Evolutionary conservation across 2,797 vertebrate genomes (phyloP).

Genomic region (Arnoldichthys spilopterus): DNA sequence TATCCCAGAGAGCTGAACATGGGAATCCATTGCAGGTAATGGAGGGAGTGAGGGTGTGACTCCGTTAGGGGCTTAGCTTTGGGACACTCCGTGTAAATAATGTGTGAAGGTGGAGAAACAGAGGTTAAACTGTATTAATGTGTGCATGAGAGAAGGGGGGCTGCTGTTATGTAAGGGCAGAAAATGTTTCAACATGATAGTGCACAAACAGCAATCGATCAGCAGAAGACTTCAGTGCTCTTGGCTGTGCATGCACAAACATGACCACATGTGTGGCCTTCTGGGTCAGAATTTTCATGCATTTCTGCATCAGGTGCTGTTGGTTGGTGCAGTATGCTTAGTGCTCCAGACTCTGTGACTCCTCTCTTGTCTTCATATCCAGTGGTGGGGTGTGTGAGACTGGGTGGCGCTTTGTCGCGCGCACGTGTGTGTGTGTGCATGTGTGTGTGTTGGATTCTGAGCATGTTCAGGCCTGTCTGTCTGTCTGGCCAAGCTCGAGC

Average conservation of each 20-base stretch:
- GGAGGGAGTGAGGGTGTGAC: not conserved
- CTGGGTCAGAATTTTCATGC: conserved; percentile 17
- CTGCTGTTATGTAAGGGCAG: conserved; percentile 35
- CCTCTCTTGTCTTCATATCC: conserved; percentile 18
- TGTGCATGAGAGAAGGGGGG: not conserved
- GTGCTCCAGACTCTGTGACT: conserved; percentile 33
- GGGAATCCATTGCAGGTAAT: not conserved
- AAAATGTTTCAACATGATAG: conserved; percentile 49
- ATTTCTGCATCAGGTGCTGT: conserved; percentile 28
- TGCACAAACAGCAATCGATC: conserved; percentile 45
- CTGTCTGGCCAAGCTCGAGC: conserved; percentile 7
- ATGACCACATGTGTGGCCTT: not conserved
- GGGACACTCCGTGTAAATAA: conserved; percentile 1
- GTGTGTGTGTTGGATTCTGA: not conserved
- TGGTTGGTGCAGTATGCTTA: not conserved
- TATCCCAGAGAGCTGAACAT: not conserved
- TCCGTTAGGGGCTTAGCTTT: not conserved
- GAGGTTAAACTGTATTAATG: conserved; percentile 18
- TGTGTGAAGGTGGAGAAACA: not conserved
- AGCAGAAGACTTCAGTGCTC: conserved; percentile 32
- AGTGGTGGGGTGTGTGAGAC: conserved; percentile 1
- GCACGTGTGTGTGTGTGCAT: conserved; percentile 6
- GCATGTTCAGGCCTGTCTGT: conserved; percentile 43
- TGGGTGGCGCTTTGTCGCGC: conserved; percentile 31
- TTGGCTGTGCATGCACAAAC: not conserved